Conservation (phyloP, 2,797 vertebrate genomes). For the Chelon auratus region DNA sequence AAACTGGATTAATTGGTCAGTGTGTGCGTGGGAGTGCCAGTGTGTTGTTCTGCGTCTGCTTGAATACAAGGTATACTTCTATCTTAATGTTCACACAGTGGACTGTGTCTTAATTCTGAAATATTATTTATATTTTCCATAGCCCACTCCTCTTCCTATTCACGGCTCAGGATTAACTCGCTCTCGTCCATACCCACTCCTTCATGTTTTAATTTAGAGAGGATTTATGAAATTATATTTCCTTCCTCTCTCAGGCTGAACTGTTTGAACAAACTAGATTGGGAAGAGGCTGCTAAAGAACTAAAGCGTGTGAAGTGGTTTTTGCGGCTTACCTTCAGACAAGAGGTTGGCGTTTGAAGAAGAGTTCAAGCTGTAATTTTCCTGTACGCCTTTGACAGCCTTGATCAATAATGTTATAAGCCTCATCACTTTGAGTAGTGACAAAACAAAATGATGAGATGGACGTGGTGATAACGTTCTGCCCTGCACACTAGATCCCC, state of each 20-base stretch:
- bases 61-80: not conserved
- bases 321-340: slow-evolving; percentile 37
- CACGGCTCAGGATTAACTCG: slow-evolving; percentile 68
- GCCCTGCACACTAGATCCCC: slow-evolving; percentile 2
- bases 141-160: slow-evolving; percentile 59
- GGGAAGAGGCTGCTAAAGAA: slow-evolving; percentile 39
- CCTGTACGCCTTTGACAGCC: slow-evolving; percentile 43
- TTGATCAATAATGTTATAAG: slow-evolving; percentile 63
- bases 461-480: slow-evolving; percentile 6
- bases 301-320: slow-evolving; percentile 40
- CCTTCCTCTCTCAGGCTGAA: slow-evolving; percentile 44
- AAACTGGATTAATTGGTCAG: not conserved
- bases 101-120: slow-evolving; percentile 44
- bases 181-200: slow-evolving; percentile 55
- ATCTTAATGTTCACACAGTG: slow-evolving; percentile 6
- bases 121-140: slow-evolving; percentile 57
- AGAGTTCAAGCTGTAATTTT: slow-evolving; percentile 44
- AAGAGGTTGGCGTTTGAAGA: slow-evolving; percentile 30
- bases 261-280: slow-evolving; percentile 68
- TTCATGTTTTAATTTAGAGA: slow-evolving; percentile 71
- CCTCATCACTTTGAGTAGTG: slow-evolving; percentile 29
- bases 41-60: not conserved
- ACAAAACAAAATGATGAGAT: slow-evolving; percentile 38
- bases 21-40: not conserved
- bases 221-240: slow-evolving; percentile 70